Conservation (phyloP, 2,888 invertebrate genomes). For the Chaetoderma sp. region DNA sequence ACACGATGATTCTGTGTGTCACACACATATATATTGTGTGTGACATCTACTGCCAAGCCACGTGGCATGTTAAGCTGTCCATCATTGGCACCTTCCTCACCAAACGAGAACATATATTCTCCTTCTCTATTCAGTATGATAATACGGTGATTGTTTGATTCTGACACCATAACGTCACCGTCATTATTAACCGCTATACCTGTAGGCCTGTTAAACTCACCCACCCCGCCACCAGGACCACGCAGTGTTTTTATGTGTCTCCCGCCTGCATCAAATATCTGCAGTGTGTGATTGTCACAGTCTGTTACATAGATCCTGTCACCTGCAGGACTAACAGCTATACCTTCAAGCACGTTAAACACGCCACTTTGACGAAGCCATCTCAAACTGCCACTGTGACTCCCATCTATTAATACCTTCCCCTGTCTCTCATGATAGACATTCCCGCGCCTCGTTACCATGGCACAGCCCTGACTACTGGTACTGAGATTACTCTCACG, state of each 20-base stretch:
- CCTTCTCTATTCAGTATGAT: slow-evolving; percentile 92
- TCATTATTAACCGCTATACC: slow-evolving; percentile 96
- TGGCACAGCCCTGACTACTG: too few relatives aligned
- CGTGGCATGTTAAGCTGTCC: slow-evolving; percentile 98
- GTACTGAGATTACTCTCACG: too few relatives aligned
- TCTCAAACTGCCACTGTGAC: too few relatives aligned
- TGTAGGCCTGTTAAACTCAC: slow-evolving; percentile 97
- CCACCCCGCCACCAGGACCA: slow-evolving; percentile 93
- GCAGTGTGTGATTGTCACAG: slow-evolving; percentile 97
- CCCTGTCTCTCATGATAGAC: too few relatives aligned
- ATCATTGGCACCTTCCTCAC: slow-evolving; percentile 93
- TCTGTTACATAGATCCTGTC: slow-evolving; percentile 97
- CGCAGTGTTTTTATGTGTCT: slow-evolving; percentile 93
- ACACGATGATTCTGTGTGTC: slow-evolving; percentile 99
- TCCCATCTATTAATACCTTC: too few relatives aligned
- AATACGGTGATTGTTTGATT: slow-evolving; percentile 94
- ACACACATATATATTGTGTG: slow-evolving; percentile 98
- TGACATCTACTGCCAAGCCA: slow-evolving; percentile 97
- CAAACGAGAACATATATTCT: slow-evolving; percentile 90
- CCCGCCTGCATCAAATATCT: slow-evolving; percentile 89
- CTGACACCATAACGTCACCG: slow-evolving; percentile 96
- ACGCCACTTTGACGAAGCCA: too few relatives aligned
- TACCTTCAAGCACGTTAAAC: slow-evolving; percentile 98
- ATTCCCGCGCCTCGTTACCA: too few relatives aligned
- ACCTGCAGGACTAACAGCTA: slow-evolving; percentile 89